These are phyloP conservation scores for Stercorarius parasiticus DNA, from an alignment of 2,113 vertebrate species.

Conservation along the genomic window DNA sequence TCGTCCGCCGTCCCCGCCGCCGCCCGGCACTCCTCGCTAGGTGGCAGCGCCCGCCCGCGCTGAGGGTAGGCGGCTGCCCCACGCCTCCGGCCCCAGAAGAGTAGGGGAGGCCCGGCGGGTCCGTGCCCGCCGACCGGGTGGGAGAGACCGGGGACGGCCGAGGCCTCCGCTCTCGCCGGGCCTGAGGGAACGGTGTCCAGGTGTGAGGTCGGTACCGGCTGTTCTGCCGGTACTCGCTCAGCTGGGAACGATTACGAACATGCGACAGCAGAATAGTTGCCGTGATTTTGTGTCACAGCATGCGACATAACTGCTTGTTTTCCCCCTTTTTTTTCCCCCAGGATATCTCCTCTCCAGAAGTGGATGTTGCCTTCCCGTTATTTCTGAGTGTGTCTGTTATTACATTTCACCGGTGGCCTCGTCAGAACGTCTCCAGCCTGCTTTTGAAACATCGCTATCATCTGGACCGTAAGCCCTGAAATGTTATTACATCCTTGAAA, in stretches of 20 bases:
- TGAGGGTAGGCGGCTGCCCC: too few relatives aligned
- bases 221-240: too few relatives aligned
- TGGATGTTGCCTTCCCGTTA: too few relatives aligned
- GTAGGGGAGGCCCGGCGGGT: neutral
- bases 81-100: too few relatives aligned
- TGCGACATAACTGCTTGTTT: neutral
- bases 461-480: neutral
- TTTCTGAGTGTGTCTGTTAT: neutral
- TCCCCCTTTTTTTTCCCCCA: rapidly evolving
- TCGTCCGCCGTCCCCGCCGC: too few relatives aligned
- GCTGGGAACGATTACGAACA: neutral
- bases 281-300: neutral
- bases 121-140: neutral
- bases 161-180: neutral
- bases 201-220: rapidly evolving
- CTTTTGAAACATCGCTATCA: rapidly evolving
- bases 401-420: neutral
- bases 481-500: neutral
- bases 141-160: neutral
- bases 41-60: neutral
- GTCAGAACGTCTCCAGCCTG: rapidly evolving
- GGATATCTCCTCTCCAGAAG: neutral
- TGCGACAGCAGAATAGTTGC: neutral
- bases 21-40: too few relatives aligned
- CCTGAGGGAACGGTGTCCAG: neutral